phyloP scores from a whole-genome alignment of 2,888 invertebrate species.

The Lasioglossum pauxillum region DNA sequence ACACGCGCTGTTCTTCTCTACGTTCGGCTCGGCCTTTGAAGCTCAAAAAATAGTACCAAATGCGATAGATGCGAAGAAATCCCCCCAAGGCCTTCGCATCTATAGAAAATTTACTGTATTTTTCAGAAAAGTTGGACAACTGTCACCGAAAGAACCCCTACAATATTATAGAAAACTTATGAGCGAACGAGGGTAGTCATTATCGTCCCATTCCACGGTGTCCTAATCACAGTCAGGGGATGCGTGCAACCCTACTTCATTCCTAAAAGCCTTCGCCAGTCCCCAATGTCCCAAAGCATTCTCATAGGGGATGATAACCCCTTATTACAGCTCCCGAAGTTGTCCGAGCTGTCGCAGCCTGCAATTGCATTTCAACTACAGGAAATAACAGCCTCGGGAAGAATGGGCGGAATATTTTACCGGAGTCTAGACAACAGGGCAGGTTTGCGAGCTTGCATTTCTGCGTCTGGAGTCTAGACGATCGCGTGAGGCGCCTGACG shows the following conservation, averaged over 20 bases:
- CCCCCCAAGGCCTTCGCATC: too few species aligned
- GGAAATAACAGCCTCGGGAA: not conserved
- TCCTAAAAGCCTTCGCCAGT: not conserved
- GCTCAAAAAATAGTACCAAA: too few species aligned
- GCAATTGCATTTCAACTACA: not conserved
- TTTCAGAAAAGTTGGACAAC: not conserved
- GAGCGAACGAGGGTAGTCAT: not conserved
- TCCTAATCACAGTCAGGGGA: not conserved
- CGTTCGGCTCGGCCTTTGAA: too few species aligned
- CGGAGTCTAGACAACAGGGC: not conserved
- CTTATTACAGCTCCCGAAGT: not conserved
- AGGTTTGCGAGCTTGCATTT: constrained; percentile 8
- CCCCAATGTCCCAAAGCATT: not conserved
- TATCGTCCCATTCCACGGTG: not conserved
- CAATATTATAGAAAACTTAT: not conserved
- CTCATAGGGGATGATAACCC: not conserved
- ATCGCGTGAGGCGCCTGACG: constrained; percentile 72
- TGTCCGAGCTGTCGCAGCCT: not conserved
- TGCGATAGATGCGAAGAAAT: too few species aligned
- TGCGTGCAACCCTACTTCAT: not conserved
- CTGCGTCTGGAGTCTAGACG: constrained; percentile 48
- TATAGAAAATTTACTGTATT: too few species aligned
- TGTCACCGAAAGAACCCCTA: not conserved
- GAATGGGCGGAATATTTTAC: constrained; percentile 6
- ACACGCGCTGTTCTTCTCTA: too few species aligned